Percentiles rank a stretch among this genome's conserved stretches.
phyloP scores from a whole-genome alignment of 1,140 invertebrate species.

The Drosophila sp. region DNA sequence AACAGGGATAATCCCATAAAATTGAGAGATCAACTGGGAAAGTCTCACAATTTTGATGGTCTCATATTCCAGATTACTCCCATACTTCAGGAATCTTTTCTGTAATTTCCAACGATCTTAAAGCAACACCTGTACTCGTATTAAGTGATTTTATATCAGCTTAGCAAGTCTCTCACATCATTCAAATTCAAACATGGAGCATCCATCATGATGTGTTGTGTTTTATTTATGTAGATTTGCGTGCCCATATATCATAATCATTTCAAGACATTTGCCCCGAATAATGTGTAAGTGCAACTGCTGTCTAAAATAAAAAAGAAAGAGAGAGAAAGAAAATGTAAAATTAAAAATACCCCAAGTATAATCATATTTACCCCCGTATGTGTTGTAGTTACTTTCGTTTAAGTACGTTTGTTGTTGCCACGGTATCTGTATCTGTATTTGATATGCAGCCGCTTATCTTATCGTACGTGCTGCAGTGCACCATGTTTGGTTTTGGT shows the following conservation, averaged over 20 bases:
- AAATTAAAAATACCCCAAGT: constrained; percentile 1
- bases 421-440: constrained; percentile 37
- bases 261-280: constrained; percentile 53
- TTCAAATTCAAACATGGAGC: constrained; percentile 20
- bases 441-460: constrained; percentile 51
- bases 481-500: constrained; percentile 43
- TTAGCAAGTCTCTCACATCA: constrained; percentile 20
- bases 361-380: constrained; percentile 18
- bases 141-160: constrained; percentile 21
- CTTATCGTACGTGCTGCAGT: constrained; percentile 52
- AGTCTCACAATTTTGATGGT: too few relatives aligned
- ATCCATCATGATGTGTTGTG: constrained; percentile 68
- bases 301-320: not conserved
- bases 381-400: not conserved
- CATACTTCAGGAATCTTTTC: too few relatives aligned
- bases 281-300: constrained; percentile 33
- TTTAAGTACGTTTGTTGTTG: not conserved
- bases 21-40: too few relatives aligned
- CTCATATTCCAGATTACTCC: too few relatives aligned
- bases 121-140: constrained; percentile 6
- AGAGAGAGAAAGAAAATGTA: not conserved
- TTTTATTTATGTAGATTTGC: constrained; percentile 81
- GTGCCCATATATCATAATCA: constrained; percentile 72
- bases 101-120: not conserved
- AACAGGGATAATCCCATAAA: too few relatives aligned